phyloP scores from a whole-genome alignment of 2,888 invertebrate genomes.

The Mimachlamys varia region DNA sequence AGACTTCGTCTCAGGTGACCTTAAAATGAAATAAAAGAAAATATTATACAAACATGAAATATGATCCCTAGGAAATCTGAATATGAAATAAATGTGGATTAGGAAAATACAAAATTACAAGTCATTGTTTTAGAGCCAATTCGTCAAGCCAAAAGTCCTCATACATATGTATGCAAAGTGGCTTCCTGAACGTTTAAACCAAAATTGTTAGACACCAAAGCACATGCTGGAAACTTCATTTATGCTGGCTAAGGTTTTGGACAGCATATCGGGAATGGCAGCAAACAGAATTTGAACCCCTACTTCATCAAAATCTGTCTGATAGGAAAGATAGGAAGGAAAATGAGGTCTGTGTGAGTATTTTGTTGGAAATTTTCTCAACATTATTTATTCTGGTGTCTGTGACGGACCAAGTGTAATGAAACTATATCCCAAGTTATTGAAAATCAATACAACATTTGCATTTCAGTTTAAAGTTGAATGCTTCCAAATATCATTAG shows the following conservation, averaged over 20 bases:
- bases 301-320: background rate
- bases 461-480: slow-evolving; percentile 1
- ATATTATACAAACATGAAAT: no score
- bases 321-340: background rate
- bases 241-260: background rate
- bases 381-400: slow-evolving; percentile 7
- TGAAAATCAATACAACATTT: slow-evolving; percentile 32
- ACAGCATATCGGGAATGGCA: background rate
- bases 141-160: no score
- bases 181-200: background rate
- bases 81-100: no score
- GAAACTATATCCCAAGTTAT: background rate
- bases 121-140: no score
- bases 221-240: background rate
- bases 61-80: no score
- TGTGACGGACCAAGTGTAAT: background rate
- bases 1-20: no score
- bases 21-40: no score
- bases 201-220: background rate
- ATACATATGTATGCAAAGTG: no score
- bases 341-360: background rate
- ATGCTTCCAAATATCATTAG: background rate
- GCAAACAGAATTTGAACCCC: background rate
- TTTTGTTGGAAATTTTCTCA: background rate
- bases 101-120: no score